Percentiles rank a stretch among this genome's conserved stretches.
Evolutionary conservation across 2,113 vertebrate genomes (phyloP).

Genomic region (Argyrosomus japonicus): DNA sequence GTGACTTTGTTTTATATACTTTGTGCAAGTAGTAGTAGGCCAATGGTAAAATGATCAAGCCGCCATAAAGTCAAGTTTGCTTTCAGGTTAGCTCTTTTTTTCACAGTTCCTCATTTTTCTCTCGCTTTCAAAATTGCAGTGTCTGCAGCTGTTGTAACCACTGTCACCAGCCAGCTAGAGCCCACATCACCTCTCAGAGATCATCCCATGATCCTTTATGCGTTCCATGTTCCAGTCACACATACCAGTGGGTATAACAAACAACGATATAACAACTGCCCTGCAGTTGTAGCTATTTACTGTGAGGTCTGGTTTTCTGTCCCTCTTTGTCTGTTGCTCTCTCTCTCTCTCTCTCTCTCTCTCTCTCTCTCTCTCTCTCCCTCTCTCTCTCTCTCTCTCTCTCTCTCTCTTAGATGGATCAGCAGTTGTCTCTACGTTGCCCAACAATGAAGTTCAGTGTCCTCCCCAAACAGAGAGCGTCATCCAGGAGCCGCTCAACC

Average conservation of each 20-base stretch:
- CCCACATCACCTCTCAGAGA: conserved; percentile 15
- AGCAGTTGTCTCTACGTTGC: not conserved
- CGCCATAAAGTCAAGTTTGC: conserved; percentile 58
- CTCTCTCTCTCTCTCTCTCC: not conserved
- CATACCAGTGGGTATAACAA: conserved; percentile 50
- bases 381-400: not conserved
- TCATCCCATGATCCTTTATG: not conserved
- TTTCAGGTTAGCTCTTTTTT: conserved; percentile 63
- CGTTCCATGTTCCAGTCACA: not conserved
- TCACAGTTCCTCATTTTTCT: conserved; percentile 65
- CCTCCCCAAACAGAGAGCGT: not conserved
- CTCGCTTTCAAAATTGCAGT: not conserved
- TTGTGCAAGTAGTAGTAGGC: not conserved
- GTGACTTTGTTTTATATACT: not conserved
- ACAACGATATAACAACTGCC: not conserved
- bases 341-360: not conserved
- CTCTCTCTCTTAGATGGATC: conserved; percentile 9
- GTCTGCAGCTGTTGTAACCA: not conserved
- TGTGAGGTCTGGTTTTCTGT: not conserved
- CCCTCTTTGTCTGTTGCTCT: too few species aligned
- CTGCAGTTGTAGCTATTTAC: not conserved
- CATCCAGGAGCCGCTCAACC: conserved; percentile 81
- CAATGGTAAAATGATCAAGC: not conserved
- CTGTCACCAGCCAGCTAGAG: conserved; percentile 17
- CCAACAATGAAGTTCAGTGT: conserved; percentile 12